Percentiles rank a stretch among this genome's conserved stretches.
Evolutionary conservation across 2,888 invertebrate species (phyloP).

Genomic region (Polyommatus icarus): DNA sequence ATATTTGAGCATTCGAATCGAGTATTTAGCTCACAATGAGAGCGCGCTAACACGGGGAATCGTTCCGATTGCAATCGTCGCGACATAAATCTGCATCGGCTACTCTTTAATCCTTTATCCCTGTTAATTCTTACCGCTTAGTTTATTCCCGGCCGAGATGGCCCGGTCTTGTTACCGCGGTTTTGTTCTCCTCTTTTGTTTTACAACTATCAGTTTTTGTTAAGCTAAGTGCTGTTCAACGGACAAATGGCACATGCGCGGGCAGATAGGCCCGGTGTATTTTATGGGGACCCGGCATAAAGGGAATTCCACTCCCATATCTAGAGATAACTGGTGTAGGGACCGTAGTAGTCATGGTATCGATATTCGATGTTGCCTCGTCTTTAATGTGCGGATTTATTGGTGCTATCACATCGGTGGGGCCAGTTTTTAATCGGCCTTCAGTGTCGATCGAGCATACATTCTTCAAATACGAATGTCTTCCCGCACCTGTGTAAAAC

Average conservation of each 20-base stretch:
- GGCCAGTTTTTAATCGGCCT: neutral
- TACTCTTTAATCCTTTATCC: constrained; percentile 80
- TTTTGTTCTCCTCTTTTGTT: constrained; percentile 74
- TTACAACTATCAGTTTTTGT: constrained; percentile 80
- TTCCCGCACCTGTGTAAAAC: neutral
- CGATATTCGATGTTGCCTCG: constrained; percentile 38
- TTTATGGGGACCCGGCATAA: constrained; percentile 60
- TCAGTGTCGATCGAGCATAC: neutral
- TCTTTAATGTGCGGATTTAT: constrained; percentile 37
- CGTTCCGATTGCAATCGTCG: constrained; percentile 74
- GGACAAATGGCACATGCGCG: constrained; percentile 70
- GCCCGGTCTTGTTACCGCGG: constrained; percentile 69
- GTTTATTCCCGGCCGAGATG: constrained; percentile 77
- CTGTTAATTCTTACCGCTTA: constrained; percentile 80
- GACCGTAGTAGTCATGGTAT: constrained; percentile 42
- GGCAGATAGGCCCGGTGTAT: constrained; percentile 60
- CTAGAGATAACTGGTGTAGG: constrained; percentile 45
- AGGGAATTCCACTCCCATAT: constrained; percentile 50
- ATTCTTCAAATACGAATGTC: neutral
- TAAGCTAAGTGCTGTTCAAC: constrained; percentile 77
- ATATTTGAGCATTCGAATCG: constrained; percentile 15
- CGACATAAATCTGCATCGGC: constrained; percentile 79
- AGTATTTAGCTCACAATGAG: constrained; percentile 51
- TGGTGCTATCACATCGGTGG: neutral
- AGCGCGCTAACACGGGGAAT: constrained; percentile 65